Percentiles rank a stretch among this genome's conserved stretches.
phyloP scores from a whole-genome alignment of 2,797 vertebrate species.

The Octomys mimax region DNA sequence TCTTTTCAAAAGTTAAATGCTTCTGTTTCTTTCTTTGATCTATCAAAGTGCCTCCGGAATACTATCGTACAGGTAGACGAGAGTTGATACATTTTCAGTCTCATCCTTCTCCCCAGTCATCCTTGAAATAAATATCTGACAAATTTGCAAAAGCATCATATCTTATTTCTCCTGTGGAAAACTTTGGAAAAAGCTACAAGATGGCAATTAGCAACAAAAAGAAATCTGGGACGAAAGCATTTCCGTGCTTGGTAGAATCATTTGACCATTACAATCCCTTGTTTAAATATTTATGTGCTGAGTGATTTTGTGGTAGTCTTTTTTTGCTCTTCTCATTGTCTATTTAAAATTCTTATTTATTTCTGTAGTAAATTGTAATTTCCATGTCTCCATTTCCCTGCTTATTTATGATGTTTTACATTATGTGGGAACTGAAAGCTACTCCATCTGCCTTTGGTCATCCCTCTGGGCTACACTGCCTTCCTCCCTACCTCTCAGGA shows the following conservation, averaged over 20 bases:
- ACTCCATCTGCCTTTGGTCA: neutral
- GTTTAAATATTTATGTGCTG: neutral
- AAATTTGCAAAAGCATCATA: neutral
- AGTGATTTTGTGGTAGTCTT: neutral
- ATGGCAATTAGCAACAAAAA: neutral
- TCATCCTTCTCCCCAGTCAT: neutral
- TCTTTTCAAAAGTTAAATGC: neutral
- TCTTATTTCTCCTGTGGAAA: neutral
- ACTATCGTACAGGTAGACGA: neutral
- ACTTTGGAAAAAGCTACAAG: neutral
- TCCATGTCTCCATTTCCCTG: neutral
- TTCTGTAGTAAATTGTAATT: neutral
- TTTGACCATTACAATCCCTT: neutral
- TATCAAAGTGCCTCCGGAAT: neutral
- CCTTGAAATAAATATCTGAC: neutral
- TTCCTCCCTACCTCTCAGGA: neutral
- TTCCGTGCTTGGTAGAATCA: neutral
- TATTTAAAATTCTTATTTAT: neutral
- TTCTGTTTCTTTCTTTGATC: neutral
- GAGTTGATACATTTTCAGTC: neutral
- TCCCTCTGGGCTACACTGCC: neutral
- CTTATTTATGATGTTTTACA: neutral
- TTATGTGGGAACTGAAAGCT: neutral
- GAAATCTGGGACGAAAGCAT: slow-evolving; percentile 11
- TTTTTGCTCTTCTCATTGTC: neutral